phyloP scores from a whole-genome alignment of 1,140 invertebrate species.

The Calliopsis andreniformis region DNA sequence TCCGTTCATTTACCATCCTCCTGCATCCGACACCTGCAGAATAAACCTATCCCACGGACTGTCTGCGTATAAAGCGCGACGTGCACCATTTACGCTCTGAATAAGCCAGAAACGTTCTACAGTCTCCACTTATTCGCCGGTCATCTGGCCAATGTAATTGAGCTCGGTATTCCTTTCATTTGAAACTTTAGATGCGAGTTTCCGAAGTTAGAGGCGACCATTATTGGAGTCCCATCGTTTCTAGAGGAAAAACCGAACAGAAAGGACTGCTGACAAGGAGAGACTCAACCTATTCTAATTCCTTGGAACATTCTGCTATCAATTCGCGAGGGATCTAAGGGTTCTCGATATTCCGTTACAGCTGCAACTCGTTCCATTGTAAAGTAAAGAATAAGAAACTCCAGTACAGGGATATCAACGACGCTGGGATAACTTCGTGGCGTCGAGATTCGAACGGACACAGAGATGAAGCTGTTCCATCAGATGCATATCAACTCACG shows the following conservation, averaged over 20 bases:
- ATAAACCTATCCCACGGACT: conserved; percentile 29
- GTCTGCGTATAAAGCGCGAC: conserved; percentile 7
- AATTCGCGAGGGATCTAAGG: no score
- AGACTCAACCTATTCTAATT: no score
- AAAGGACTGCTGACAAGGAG: no score
- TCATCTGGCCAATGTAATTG: conserved; percentile 20
- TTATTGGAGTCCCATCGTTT: no score
- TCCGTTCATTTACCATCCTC: conserved; percentile 38
- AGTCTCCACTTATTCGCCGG: conserved; percentile 14
- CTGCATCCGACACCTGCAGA: conserved; percentile 46
- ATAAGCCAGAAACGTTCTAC: neutral
- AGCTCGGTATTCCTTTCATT: conserved; percentile 19
- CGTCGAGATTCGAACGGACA: conserved; percentile 24
- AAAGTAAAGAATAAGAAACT: neutral
- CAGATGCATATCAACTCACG: conserved; percentile 36
- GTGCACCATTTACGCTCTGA: conserved; percentile 7
- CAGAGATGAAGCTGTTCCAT: conserved; percentile 30
- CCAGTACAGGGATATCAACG: neutral
- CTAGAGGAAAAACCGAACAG: no score
- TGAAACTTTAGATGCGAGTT: neutral
- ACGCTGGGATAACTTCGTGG: neutral
- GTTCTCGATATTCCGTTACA: no score
- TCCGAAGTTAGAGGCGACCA: no score
- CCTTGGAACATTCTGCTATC: no score
- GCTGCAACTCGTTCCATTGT: no score